These are phyloP conservation scores for Schlechtendalia chinensis DNA, from an alignment of 1,140 invertebrate species.

Conservation along the genomic window DNA sequence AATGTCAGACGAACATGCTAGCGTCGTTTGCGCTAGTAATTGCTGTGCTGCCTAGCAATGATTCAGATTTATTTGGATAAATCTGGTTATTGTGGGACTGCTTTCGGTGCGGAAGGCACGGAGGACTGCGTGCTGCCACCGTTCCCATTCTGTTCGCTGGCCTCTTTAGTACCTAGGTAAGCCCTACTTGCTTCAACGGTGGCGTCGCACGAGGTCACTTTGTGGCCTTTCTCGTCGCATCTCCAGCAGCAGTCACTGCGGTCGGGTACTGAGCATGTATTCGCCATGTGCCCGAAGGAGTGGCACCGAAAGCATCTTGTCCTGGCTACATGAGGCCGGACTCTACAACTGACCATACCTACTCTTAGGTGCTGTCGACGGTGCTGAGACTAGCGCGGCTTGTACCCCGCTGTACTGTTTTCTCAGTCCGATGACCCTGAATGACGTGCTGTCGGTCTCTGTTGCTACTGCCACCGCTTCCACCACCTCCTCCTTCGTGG, in stretches of 20 bases:
- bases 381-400: background rate
- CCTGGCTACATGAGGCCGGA: background rate
- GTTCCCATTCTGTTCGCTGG: too few species aligned
- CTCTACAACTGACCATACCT: background rate
- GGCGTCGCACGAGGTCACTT: too few species aligned
- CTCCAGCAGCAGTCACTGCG: background rate
- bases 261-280: background rate
- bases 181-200: too few species aligned
- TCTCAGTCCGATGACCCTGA: background rate
- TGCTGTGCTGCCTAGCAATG: too few species aligned
- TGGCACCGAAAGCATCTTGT: background rate
- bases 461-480: background rate
- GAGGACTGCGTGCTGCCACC: too few species aligned
- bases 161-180: too few species aligned
- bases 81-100: too few species aligned
- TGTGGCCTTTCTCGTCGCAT: background rate
- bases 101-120: too few species aligned
- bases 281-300: background rate
- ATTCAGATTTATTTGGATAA: too few species aligned
- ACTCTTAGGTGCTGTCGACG: background rate
- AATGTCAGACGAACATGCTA: too few species aligned
- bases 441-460: background rate
- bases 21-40: too few species aligned
- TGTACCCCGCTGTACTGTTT: background rate
- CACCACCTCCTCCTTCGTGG: background rate